phyloP scores from a whole-genome alignment of 2,888 invertebrate genomes.

The Blastobasis adustella region DNA sequence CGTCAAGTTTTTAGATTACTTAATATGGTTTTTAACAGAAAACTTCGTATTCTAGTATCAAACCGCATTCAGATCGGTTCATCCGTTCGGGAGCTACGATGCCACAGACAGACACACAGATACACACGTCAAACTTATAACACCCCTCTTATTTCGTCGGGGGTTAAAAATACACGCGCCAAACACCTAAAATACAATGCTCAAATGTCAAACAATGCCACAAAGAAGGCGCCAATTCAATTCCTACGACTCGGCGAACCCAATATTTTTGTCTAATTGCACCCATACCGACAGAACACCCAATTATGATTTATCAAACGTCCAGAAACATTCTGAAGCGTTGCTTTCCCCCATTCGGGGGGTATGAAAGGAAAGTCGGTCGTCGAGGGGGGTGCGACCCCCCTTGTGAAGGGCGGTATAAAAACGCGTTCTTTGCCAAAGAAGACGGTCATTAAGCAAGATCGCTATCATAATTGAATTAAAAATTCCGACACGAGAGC shows the following conservation, averaged over 20 bases:
- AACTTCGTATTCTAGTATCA: too few relatives aligned
- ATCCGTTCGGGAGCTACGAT: too few relatives aligned
- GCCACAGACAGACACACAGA: too few relatives aligned
- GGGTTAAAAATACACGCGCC: too few relatives aligned
- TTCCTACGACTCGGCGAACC: too few relatives aligned
- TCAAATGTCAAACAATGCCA: background rate
- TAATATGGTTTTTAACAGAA: too few relatives aligned
- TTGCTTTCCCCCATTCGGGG: conserved; percentile 11
- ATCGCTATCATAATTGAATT: conserved; percentile 75
- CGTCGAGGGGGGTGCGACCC: conserved; percentile 12
- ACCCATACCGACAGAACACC: background rate
- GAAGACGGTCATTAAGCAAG: conserved; percentile 68
- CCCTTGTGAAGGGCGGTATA: conserved; percentile 20
- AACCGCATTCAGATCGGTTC: too few relatives aligned
- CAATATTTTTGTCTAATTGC: too few relatives aligned
- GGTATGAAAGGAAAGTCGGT: conserved; percentile 15
- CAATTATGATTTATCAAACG: background rate
- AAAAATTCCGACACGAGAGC: conserved; percentile 70
- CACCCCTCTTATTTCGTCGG: too few relatives aligned
- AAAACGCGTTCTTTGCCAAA: conserved; percentile 44
- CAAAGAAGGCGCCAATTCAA: background rate
- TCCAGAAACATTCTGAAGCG: background rate
- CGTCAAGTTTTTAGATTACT: too few relatives aligned
- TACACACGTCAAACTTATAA: too few relatives aligned
- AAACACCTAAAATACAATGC: too few relatives aligned